phyloP scores from a whole-genome alignment of 2,888 invertebrate genomes.

The Coenonympha glycerion region DNA sequence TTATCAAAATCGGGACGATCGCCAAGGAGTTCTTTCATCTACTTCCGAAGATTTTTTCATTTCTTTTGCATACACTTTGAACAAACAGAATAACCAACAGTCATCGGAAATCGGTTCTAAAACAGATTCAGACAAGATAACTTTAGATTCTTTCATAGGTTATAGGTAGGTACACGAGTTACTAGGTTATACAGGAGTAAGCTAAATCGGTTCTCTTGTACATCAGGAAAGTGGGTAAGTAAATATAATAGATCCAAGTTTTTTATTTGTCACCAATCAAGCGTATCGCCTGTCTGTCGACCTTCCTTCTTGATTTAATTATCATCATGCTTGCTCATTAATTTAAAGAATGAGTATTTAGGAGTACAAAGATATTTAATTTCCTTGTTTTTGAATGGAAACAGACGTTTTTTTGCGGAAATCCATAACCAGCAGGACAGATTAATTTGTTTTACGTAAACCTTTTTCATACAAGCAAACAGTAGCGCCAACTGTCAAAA shows the following conservation, averaged over 20 bases:
- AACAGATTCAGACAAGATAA: no score
- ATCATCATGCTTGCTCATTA: neutral
- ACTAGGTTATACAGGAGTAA: neutral
- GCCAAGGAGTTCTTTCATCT: no score
- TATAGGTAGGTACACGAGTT: no score
- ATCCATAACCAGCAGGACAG: neutral
- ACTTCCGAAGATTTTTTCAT: no score
- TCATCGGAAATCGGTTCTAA: no score
- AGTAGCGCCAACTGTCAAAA: no score
- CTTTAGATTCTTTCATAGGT: no score
- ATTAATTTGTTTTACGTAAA: no score
- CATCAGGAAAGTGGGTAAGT: neutral
- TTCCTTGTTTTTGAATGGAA: neutral
- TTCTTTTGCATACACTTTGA: no score
- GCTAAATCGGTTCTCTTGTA: neutral
- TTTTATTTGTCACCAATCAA: neutral
- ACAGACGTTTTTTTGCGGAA: neutral
- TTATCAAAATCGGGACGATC: no score
- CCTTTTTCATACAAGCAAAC: no score
- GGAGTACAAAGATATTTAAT: neutral
- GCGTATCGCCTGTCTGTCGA: neutral
- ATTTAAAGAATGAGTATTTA: neutral
- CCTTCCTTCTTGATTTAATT: slow-evolving; percentile 1
- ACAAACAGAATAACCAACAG: no score
- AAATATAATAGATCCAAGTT: neutral